Conservation (phyloP, 2,888 invertebrate genomes). For the Therioaphis trifolii region DNA sequence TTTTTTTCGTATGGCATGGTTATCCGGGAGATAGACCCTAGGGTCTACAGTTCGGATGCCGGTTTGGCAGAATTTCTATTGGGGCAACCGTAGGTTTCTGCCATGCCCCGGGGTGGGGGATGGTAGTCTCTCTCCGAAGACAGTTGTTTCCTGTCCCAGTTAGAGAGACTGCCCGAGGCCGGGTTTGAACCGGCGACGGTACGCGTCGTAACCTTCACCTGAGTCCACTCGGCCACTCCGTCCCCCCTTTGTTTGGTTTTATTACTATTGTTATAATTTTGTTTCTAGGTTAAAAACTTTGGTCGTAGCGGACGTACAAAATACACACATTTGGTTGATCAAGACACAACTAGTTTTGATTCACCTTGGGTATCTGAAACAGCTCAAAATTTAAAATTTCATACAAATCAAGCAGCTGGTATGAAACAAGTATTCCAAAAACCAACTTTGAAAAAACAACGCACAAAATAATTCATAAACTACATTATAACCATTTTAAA, state of each 20-base stretch:
- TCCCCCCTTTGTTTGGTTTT: not conserved
- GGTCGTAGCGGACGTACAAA: conserved; percentile 98
- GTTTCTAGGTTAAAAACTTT: conserved; percentile 92
- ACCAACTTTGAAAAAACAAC: conserved; percentile 77
- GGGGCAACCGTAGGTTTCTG: too few species aligned
- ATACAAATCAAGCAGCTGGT: conserved; percentile 89
- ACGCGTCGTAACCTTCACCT: too few species aligned
- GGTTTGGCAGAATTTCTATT: too few species aligned
- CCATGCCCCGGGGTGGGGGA: too few species aligned
- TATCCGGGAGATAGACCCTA: too few species aligned
- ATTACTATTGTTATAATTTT: not conserved
- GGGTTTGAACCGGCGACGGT: too few species aligned
- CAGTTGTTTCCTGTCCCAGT: too few species aligned
- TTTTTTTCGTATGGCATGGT: too few species aligned
- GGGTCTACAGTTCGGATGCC: too few species aligned
- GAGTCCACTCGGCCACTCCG: too few species aligned
- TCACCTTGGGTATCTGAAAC: conserved; percentile 97
- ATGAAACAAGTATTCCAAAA: conserved; percentile 92
- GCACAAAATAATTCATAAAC: conserved; percentile 51
- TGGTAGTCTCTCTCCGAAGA: too few species aligned
- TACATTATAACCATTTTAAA: not conserved
- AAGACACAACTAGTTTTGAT: conserved; percentile 98
- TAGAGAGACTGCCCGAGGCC: too few species aligned
- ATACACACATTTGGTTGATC: conserved; percentile 98
- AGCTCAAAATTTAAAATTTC: conserved; percentile 86